A percentile compares a stretch with the other conserved stretches of the same genome.
Evolutionary conservation across 2,888 invertebrate genomes (phyloP).

Genomic region (Phengaris alcon): DNA sequence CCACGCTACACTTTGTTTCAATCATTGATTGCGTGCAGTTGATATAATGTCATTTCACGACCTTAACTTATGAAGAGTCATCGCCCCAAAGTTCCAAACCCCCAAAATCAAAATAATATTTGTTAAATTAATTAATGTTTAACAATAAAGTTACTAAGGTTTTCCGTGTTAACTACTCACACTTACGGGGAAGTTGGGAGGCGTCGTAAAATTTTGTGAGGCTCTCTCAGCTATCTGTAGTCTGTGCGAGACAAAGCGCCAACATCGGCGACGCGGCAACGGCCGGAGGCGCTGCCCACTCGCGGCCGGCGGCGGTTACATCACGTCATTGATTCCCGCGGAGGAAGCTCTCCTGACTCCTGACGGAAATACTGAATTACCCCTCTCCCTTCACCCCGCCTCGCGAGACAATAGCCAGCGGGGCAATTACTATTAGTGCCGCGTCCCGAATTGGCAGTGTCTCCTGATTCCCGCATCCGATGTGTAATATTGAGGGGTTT

Average conservation of each 20-base stretch:
- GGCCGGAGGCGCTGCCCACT: slow-evolving; percentile 5
- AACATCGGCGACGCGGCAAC: not conserved
- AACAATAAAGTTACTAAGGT: not conserved
- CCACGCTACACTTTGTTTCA: slow-evolving; percentile 11
- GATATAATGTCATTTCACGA: not conserved
- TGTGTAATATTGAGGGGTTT: not conserved
- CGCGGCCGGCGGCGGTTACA: not conserved
- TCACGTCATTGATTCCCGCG: not conserved
- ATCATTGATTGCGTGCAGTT: slow-evolving; percentile 11
- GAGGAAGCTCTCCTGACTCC: slow-evolving; percentile 9
- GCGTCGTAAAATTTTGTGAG: not conserved
- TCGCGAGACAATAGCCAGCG: slow-evolving; percentile 1
- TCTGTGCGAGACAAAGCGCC: not conserved
- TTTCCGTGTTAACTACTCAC: not conserved
- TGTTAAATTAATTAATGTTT: not conserved
- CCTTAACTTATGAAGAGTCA: not conserved
- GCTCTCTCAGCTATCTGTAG: no score
- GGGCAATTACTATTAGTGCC: not conserved
- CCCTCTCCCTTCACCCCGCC: not conserved
- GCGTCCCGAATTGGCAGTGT: not conserved
- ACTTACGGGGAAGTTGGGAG: not conserved
- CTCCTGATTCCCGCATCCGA: slow-evolving; percentile 17
- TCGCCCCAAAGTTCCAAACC: not conserved
- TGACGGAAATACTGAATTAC: slow-evolving; percentile 10
- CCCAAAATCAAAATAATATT: not conserved